These are phyloP conservation scores for Murina feae DNA, from an alignment of 2,113 vertebrate species.

Conservation along the genomic window DNA sequence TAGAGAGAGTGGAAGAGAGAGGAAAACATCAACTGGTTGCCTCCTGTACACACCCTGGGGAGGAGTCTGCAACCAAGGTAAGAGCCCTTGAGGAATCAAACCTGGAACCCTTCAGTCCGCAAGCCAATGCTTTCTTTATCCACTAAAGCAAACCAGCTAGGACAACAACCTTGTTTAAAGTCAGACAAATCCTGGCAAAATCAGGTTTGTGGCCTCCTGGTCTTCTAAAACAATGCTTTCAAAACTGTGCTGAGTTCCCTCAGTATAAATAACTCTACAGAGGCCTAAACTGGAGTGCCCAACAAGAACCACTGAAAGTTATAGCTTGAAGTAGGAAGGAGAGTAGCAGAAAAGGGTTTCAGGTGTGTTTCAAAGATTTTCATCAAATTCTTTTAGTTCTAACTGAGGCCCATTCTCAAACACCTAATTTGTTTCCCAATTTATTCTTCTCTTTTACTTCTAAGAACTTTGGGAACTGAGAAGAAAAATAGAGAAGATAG, in stretches of 20 bases:
- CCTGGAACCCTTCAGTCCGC: no score
- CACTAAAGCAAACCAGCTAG: no score
- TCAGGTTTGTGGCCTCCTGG: not conserved
- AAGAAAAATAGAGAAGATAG: not conserved
- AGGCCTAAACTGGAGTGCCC: not conserved
- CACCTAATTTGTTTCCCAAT: not conserved
- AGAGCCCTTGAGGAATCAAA: no score
- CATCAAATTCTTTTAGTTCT: not conserved
- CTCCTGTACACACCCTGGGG: no score
- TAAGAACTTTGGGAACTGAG: not conserved
- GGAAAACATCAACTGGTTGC: no score
- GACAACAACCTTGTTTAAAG: not conserved
- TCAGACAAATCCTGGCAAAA: not conserved
- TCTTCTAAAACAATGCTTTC: not conserved
- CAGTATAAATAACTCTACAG: not conserved
- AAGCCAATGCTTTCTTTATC: no score
- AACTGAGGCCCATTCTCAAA: constrained; percentile 3
- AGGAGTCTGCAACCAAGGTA: no score
- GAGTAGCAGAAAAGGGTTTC: not conserved
- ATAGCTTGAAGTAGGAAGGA: not conserved
- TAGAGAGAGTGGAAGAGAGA: no score
- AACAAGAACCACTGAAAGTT: not conserved
- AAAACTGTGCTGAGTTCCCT: not conserved
- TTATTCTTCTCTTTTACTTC: not conserved
- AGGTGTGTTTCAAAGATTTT: not conserved